Evolutionary conservation across 2,888 invertebrate species (phyloP).

Genomic region (Ectemnius cavifrons): DNA sequence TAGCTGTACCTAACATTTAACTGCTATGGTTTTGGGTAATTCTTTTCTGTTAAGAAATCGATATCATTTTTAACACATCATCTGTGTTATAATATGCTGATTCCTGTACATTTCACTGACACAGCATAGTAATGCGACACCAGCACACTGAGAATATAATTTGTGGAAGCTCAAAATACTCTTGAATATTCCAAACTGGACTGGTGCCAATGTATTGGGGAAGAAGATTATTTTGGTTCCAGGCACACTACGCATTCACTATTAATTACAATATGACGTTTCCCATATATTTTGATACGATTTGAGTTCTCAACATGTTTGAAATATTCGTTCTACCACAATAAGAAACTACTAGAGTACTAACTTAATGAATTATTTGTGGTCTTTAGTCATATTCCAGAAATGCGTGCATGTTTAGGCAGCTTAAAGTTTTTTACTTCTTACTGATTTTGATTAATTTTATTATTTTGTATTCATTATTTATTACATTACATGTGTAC

Average conservation of each 20-base stretch:
- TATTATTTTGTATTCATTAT: no score
- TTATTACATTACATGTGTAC: constrained; percentile 1
- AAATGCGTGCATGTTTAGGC: no score
- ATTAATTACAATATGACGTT: constrained; percentile 23
- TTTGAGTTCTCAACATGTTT: not conserved
- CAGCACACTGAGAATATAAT: constrained; percentile 22
- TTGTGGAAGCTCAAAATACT: constrained; percentile 60
- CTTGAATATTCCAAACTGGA: constrained; percentile 64
- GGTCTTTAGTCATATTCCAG: no score
- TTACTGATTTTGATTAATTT: not conserved
- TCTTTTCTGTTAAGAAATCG: not conserved
- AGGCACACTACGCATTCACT: constrained; percentile 29
- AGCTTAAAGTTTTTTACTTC: not conserved
- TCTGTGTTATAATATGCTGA: not conserved
- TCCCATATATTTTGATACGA: not conserved
- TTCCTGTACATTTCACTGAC: constrained; percentile 2
- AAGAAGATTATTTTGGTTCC: constrained; percentile 54
- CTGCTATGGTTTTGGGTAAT: no score
- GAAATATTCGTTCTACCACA: not conserved
- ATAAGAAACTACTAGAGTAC: no score
- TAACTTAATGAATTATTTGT: no score
- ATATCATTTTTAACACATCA: not conserved
- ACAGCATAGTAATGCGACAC: constrained; percentile 15
- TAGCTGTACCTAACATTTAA: no score
- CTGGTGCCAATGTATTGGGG: constrained; percentile 59